Base-by-base conservation (phyloP, 2,888 invertebrate species). In the Branchinecta sandiegonensis region DNA sequence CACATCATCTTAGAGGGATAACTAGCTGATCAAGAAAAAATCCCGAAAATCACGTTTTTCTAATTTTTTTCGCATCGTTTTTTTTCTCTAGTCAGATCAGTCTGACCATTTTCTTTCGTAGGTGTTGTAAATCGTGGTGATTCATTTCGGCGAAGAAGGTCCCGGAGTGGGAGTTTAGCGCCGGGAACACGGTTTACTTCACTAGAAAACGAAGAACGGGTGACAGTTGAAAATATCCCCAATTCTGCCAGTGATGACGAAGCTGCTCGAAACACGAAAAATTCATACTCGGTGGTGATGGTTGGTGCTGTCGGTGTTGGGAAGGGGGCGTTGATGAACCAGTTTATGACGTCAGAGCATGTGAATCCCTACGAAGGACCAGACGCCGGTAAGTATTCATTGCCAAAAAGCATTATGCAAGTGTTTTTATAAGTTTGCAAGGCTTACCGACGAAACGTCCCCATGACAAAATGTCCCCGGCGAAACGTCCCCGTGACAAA, bases 101-200 rank as follows among this genome's bases (percentile, higher is more conserved):
- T 23, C 37, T 37, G 37, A 37, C 37, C 63, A 64, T 46, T 50
- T 68, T 69, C 69, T 68, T 68, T 66, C 64, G 47, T 79, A 90
- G 94, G 94, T 72, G 87, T 94, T 73, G 88, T 96, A 67, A 94
- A 94, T 79, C 82, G 94, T 70, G 95, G 95, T 0, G 96, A 96
- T 79, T 94, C 94, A 7, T 90, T 95, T 79, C 83, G 93, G 63
- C 84, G 91, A 66, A 84, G 90, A 48, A 83, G 90, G 69, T 90
- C 90, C 37, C 82, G 91, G 69, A 90, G 89, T 73, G 90, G 90
- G 76, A 90, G 89, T 74, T 79, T 90, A 67, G 87, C 74, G 65
- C 76, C 88, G 4, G 67, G 66, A n/a, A 48, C 47, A 48, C 72
- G 73, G 65, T 70, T 68, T 69, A 76, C 67, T 75, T 76, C 70